These are phyloP conservation scores for Sipunculus nudus DNA, from an alignment of 2,888 invertebrate species.

Conservation along the genomic window DNA sequence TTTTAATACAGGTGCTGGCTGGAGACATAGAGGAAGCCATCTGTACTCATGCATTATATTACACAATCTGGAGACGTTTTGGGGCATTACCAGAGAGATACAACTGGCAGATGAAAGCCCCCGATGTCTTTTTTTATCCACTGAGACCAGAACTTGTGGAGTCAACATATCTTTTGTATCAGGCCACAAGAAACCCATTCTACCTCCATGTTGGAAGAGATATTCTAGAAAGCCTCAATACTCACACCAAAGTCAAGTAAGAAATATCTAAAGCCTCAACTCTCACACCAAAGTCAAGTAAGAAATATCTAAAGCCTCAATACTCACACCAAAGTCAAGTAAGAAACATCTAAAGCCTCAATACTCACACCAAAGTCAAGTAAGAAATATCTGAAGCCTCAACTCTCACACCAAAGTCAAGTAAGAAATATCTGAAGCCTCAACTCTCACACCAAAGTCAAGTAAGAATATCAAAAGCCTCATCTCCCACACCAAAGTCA, in stretches of 20 bases:
- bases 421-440: no score
- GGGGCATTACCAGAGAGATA: constrained; percentile 69
- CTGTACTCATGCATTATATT: constrained; percentile 73
- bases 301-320: no score
- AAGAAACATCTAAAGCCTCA: no score
- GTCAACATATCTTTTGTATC: constrained; percentile 74
- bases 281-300: no score
- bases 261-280: constrained; percentile 31
- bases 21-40: constrained; percentile 76
- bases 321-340: no score
- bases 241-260: constrained; percentile 69
- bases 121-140: constrained; percentile 70
- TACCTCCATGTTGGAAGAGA: constrained; percentile 74
- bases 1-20: constrained; percentile 70
- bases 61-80: constrained; percentile 73
- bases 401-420: no score
- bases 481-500: no score
- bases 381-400: no score
- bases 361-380: no score
- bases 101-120: constrained; percentile 66
- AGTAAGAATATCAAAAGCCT: no score
- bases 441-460: no score
- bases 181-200: constrained; percentile 74
- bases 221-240: constrained; percentile 70
- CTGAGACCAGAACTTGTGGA: constrained; percentile 74